Conservation (phyloP, 1,140 invertebrate genomes). For the Drosophila carrolli region DNA sequence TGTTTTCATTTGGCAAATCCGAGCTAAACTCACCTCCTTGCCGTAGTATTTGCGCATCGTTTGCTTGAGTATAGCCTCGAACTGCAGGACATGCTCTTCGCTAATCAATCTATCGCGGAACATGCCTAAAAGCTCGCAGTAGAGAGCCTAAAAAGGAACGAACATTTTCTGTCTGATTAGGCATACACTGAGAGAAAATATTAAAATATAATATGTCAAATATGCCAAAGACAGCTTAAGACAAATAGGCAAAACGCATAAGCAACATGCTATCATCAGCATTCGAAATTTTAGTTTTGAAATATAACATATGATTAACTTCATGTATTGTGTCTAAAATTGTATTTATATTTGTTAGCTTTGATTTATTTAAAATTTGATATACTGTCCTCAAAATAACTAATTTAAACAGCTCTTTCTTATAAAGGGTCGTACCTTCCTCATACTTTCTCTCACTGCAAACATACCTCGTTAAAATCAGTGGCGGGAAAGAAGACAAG, state of each 20-base stretch:
- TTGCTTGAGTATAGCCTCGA: constrained; percentile 88
- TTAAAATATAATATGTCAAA: too few species aligned
- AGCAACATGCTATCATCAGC: too few species aligned
- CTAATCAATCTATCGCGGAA: constrained; percentile 92
- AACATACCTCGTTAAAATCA: constrained; percentile 75
- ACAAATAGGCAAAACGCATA: too few species aligned
- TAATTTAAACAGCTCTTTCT: background rate
- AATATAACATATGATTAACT: too few species aligned
- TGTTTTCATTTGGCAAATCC: background rate
- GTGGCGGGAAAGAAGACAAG: constrained; percentile 71
- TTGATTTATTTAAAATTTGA: background rate
- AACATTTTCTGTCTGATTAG: constrained; percentile 11
- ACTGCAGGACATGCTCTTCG: constrained; percentile 88
- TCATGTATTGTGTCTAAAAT: background rate
- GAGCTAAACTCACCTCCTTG: constrained; percentile 58
- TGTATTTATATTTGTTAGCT: background rate
- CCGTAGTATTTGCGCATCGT: constrained; percentile 86
- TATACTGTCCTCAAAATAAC: too few species aligned
- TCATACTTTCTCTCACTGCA: background rate
- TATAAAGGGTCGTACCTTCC: background rate
- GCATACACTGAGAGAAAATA: constrained; percentile 6
- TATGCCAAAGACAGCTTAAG: background rate
- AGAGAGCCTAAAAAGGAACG: constrained; percentile 86
- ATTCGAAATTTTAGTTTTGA: too few species aligned
- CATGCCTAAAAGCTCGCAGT: constrained; percentile 90